Base-by-base conservation (phyloP, 2,888 invertebrate genomes). In the Mimas tiliae region DNA sequence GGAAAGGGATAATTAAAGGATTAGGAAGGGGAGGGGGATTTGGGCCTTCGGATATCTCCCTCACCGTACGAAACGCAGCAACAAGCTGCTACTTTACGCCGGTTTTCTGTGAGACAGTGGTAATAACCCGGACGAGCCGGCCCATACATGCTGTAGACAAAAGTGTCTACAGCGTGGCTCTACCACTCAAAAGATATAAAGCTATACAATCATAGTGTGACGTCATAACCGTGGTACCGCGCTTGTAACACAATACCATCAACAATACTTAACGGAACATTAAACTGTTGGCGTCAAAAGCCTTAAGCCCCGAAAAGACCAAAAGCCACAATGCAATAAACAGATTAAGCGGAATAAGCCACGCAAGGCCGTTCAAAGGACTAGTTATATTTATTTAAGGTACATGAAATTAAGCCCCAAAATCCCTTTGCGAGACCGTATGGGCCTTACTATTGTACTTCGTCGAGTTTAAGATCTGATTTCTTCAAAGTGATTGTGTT, bases 361-460 rank as follows among this genome's bases (percentile, higher is more conserved):
- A 48, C 53, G 63, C 52, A 63, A 51, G 34, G 19, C 33, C 50
- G 52, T 21, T 63, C 42, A 66, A 42, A 27, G 34, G 47, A 52
- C 45, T 38, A 51, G 38, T 34, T 62, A 65, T 77, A 74, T 77
- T 76, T 77, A 76, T 76, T 76, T 70, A 73, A 75, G 72, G 72
- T 72, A 70, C 70, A 69, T 70, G 69, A 71, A 72, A 70, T 68
- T 70, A 70, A 66, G 69, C 71, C 68, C 67, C 72, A 75, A 74
- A 75, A 73, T 72, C 70, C 55, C 71, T 74, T 67, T 70, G 70
- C 73, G 70, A 75, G 72, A 58, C 48, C 48, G 48, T 45, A 69
- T 72, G 21, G 65, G 62, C 65, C 0, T 63, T 71, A 73, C 73
- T 55, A 70, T 68, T 64, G 66, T 70, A 63, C 67, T 55, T 34